Base-by-base conservation (phyloP, 2,888 invertebrate species). In the Aplocera efformata region DNA sequence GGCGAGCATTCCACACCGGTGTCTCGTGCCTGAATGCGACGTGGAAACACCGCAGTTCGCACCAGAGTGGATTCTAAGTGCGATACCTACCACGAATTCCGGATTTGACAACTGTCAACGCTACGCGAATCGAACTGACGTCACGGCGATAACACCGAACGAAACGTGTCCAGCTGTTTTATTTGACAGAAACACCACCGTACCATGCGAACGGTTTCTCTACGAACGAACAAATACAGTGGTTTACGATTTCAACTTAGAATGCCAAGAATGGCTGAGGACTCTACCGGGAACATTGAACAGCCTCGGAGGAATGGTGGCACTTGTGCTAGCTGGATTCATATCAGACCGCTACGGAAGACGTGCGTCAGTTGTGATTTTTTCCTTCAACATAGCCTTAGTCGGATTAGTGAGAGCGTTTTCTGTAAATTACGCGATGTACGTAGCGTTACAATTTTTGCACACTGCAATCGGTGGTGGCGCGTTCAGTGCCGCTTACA, bases 211-310 rank as follows among this genome's bases (percentile, higher is more conserved):
- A n/a, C 58, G 48, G 23, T 85, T 72, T 44, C 70, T 86, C 9
- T 72, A 80, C 45, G 73, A 70, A 28, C 74, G 71, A 50, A 81
- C 71, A 3, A 83, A 86, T 47, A 75, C 78, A 2, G 70, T 76
- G 7, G 85, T 85, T 13, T 85, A 78, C 51, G 85, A 85, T 35
- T 85, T 85, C 42, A 68, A 73, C 50, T 60, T 86, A 39, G 79
- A 80, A 55, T 88, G 88, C 54, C 81, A 90, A 37, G 89, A 85
- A 89, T 94, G 94, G 94, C 90, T 92, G 58, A 76, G 94, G 48
- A 90, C 93, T 3, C 68, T 94, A 44, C 91, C 94, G 20, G 94
- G 94, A 2, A 94, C 94, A n/a, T 77, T 94, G 7, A 93, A 93
- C 63, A 93, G 92, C 63, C 70, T 92, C 28, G 94, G 94, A 22